These are phyloP conservation scores for Parapristionchus giblindavisi DNA, from an alignment of 2,888 invertebrate genomes.

Conservation along the genomic window DNA sequence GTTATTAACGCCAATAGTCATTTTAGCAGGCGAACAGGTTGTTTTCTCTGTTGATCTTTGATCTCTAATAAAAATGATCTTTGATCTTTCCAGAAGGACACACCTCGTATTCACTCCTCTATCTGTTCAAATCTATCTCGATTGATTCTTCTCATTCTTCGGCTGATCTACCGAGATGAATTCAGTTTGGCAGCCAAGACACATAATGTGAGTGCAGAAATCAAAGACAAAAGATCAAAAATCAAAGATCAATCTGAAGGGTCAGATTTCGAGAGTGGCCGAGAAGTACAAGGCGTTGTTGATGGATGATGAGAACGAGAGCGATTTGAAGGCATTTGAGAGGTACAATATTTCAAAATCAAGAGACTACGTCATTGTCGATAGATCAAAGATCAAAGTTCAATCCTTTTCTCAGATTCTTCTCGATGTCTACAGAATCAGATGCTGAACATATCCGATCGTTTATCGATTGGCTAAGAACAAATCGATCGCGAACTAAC, in stretches of 20 bases:
- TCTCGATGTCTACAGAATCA: not conserved
- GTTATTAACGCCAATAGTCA: too few relatives aligned
- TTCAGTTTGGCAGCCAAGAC: not conserved
- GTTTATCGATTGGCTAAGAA: constrained; percentile 1
- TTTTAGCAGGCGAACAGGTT: too few relatives aligned
- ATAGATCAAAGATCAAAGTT: too few relatives aligned
- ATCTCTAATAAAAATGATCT: too few relatives aligned
- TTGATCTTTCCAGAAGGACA: not conserved
- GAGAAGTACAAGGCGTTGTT: constrained; percentile 28
- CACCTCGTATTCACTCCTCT: constrained; percentile 4
- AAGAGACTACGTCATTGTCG: too few relatives aligned
- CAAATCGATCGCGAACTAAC: not conserved
- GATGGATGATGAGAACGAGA: constrained; percentile 32
- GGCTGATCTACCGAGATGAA: constrained; percentile 31
- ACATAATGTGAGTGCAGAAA: constrained; percentile 16
- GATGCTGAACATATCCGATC: constrained; percentile 21
- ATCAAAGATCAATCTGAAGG: not conserved
- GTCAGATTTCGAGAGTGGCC: not conserved
- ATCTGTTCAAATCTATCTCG: constrained; percentile 2
- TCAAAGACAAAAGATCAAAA: not conserved
- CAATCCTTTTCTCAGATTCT: too few relatives aligned
- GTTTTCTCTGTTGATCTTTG: too few relatives aligned
- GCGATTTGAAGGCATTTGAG: constrained; percentile 34
- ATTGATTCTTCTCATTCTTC: constrained; percentile 20
- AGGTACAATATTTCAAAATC: not conserved